Evolutionary conservation across 2,113 vertebrate species (phyloP).

Genomic region (Pseudopodoces humilis): DNA sequence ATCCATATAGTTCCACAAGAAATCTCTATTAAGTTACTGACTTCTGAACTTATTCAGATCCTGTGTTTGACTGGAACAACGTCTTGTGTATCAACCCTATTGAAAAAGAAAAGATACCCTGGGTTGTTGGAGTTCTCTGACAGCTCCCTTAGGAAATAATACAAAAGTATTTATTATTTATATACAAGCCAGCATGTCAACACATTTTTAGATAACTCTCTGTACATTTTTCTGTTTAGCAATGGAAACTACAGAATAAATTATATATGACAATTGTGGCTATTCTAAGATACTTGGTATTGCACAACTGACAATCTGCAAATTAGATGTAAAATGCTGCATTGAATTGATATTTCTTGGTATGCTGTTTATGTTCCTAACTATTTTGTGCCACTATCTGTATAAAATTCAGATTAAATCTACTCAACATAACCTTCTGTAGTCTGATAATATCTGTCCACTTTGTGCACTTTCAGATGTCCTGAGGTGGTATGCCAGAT

Average conservation of each 20-base stretch:
- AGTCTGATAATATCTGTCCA: neutral
- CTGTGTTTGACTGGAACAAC: neutral
- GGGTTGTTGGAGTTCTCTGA: conserved; percentile 33
- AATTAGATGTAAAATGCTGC: conserved; percentile 6
- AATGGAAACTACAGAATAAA: conserved; percentile 65
- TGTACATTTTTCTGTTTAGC: conserved; percentile 56
- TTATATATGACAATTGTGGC: conserved; percentile 64
- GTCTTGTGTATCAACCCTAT: neutral
- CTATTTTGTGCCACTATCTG: neutral
- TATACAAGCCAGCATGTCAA: conserved; percentile 65
- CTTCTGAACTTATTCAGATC: neutral
- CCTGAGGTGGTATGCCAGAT: conserved; percentile 17
- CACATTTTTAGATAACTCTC: conserved; percentile 64
- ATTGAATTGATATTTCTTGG: neutral
- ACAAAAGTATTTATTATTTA: conserved; percentile 74
- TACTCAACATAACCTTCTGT: neutral
- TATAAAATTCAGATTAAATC: neutral
- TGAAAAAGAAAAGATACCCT: neutral
- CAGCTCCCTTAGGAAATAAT: conserved; percentile 61
- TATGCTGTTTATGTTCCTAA: neutral
- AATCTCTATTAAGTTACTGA: neutral
- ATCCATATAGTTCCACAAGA: neutral
- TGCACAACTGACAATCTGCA: conserved; percentile 42
- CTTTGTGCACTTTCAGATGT: conserved; percentile 10
- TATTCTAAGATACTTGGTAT: conserved; percentile 53